Conservation (phyloP, 2,888 invertebrate species). For the Leptopilina myrica region DNA sequence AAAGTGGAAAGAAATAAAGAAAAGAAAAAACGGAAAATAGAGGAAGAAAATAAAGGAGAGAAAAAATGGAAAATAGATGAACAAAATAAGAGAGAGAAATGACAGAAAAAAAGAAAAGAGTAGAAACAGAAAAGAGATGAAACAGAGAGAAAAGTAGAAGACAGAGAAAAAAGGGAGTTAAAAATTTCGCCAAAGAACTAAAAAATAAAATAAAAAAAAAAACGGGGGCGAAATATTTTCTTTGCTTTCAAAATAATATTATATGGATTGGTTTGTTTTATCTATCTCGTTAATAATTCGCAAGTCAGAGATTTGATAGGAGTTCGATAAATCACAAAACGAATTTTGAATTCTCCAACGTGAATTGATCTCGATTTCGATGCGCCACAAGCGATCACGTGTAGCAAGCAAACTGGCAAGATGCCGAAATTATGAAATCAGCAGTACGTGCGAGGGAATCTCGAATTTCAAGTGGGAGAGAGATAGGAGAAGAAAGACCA, state of each 20-base stretch:
- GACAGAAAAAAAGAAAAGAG: too few species aligned
- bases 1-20: too few species aligned
- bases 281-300: conserved; percentile 16
- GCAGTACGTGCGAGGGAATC: conserved; percentile 64
- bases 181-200: too few species aligned
- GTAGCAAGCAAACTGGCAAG: conserved; percentile 59
- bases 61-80: too few species aligned
- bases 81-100: too few species aligned
- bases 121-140: too few species aligned
- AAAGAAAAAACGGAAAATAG: too few species aligned
- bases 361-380: conserved; percentile 35
- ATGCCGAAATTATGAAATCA: conserved; percentile 72
- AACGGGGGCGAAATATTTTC: too few species aligned
- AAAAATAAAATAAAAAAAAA: too few species aligned
- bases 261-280: not conserved
- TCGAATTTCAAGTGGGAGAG: conserved; percentile 6
- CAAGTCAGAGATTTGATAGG: conserved; percentile 15
- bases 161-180: too few species aligned
- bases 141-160: too few species aligned
- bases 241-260: not conserved
- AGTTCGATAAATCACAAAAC: conserved; percentile 27
- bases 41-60: too few species aligned
- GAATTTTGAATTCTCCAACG: conserved; percentile 26
- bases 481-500: not conserved
- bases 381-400: conserved; percentile 60